Evolutionary conservation across 2,888 invertebrate species (phyloP), one percentile per base, ranked within the genome.

Genomic region (Mayetiola destructor): DNA sequence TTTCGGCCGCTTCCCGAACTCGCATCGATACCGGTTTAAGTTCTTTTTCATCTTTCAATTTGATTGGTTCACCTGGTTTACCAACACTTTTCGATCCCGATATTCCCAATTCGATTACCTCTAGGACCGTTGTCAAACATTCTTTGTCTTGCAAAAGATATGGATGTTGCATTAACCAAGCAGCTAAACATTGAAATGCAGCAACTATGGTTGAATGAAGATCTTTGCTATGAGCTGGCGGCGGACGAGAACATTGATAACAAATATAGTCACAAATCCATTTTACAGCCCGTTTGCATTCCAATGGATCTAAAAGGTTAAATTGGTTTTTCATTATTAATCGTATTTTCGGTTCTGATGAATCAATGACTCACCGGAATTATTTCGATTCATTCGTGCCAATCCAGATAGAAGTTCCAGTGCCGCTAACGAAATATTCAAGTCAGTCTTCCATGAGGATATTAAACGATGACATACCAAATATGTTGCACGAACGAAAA

Each of bases 221-320:
- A 76, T 92, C 92, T 69, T 92, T 88, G 55, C 91, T 92, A 75
- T 94, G 93, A 42, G 86, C 89, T 59, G 84, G 94, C 57, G 91
- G 96, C 57, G 93, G 96, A 61, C 93, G 82, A 65, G 88, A 88
- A 75, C 95, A 94, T 70, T 95, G 95, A 70, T 88, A 87, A 57
- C 89, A 85, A 65, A 99, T 95, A 75, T 96, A 97, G 76, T 97
- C 94, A 74, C 97, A 99, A 59, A 99, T 82, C 90, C 95, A 96
- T 66, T 94, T 94, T 21, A 97, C 94, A 14, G 91, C 90, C 66
- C 91, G 79, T 74, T 88, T 88, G 69, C 91, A 89, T 72, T 92
- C 91, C 65, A 88, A 75, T 57, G 87, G 86, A 76, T 90, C 91
- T 91, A 74, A 39, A 58, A 57, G 12, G 29, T 18, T 32, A 16